phyloP scores from a whole-genome alignment of 1,140 invertebrate species.

The Meteorus sp. region DNA sequence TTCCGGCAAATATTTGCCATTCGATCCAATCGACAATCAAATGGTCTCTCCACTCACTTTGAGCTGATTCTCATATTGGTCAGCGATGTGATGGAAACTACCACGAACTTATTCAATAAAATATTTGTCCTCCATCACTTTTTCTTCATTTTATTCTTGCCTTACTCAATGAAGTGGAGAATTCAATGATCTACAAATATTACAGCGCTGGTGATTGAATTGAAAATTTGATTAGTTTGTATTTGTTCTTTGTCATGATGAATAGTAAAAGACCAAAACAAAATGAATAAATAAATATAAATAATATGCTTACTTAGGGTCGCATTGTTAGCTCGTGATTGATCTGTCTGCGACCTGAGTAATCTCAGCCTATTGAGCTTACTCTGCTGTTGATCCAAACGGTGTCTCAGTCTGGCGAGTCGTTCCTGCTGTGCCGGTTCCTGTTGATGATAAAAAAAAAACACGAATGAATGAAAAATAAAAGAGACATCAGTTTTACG shows the following conservation, averaged over 20 bases:
- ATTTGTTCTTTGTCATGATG: background rate
- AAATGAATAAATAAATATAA: conserved; percentile 10
- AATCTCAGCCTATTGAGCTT: conserved; percentile 88
- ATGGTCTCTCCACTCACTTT: too few relatives aligned
- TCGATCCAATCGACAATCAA: conserved; percentile 20
- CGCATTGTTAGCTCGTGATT: conserved; percentile 87
- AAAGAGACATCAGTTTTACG: conserved; percentile 22
- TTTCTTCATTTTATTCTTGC: too few relatives aligned
- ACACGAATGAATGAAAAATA: too few relatives aligned
- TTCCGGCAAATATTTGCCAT: conserved; percentile 22
- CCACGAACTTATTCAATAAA: too few relatives aligned
- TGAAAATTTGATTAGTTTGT: background rate
- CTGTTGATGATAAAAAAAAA: too few relatives aligned
- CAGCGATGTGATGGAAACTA: too few relatives aligned
- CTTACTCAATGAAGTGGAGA: too few relatives aligned
- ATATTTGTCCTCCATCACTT: too few relatives aligned
- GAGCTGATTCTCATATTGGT: background rate
- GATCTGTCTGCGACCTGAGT: conserved; percentile 87
- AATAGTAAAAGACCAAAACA: conserved; percentile 8
- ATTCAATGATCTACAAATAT: too few relatives aligned
- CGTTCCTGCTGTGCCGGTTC: conserved; percentile 85
- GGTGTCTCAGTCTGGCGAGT: conserved; percentile 81
- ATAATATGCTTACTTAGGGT: conserved; percentile 80
- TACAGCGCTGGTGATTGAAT: too few relatives aligned
- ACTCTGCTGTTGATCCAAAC: conserved; percentile 91